phyloP scores from a whole-genome alignment of 2,113 vertebrate species.

The Myotis lucifugus region DNA sequence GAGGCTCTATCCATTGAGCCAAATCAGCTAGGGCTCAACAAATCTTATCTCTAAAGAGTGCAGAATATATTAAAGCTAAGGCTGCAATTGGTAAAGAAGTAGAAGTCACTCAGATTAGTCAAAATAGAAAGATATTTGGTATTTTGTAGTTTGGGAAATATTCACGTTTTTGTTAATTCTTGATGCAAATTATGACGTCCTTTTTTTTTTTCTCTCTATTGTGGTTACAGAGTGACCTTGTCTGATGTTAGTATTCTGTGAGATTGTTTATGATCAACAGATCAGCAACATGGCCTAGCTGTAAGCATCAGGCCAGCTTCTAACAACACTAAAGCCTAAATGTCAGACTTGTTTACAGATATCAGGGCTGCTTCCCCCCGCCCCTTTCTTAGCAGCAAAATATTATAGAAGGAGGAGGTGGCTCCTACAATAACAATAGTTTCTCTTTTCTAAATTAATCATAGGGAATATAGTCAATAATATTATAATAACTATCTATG shows the following conservation, averaged over 20 bases:
- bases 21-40: neutral
- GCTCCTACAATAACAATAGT: neutral
- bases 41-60: neutral
- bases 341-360: neutral
- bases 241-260: neutral
- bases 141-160: constrained; percentile 29
- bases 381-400: neutral
- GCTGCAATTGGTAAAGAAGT: neutral
- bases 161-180: neutral
- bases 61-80: neutral
- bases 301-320: neutral
- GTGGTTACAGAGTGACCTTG: neutral
- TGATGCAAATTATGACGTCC: neutral
- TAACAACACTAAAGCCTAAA: neutral
- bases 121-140: neutral
- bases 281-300: neutral
- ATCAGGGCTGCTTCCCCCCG: too few relatives aligned
- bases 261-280: neutral
- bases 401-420: neutral
- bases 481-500: neutral
- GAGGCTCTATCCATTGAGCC: too few relatives aligned
- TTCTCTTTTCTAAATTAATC: constrained; percentile 20
- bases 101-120: neutral
- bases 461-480: neutral
- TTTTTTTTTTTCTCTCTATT: neutral